Percentiles rank a stretch among this genome's conserved stretches.
These are phyloP conservation scores for Ceratina japonica DNA, from an alignment of 1,140 invertebrate species.

Conservation along the genomic window DNA sequence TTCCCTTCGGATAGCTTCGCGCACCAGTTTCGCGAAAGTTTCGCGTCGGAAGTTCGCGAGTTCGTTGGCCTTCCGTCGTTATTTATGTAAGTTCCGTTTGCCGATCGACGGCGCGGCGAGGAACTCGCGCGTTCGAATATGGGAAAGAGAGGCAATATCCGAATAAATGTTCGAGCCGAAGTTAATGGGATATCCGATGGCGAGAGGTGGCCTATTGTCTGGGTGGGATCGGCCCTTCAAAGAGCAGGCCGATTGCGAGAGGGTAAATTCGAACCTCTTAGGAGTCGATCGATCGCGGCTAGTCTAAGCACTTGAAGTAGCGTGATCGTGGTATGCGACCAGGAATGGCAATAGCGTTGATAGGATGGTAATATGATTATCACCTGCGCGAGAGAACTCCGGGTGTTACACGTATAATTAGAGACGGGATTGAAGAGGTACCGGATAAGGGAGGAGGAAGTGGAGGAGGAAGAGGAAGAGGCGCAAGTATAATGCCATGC, in stretches of 20 bases:
- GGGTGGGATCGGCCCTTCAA: conserved; percentile 10
- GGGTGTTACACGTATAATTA: conserved; percentile 73
- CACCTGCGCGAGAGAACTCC: conserved; percentile 69
- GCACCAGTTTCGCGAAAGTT: conserved; percentile 55
- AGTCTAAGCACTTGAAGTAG: conserved; percentile 72
- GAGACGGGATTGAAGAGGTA: conserved; percentile 69
- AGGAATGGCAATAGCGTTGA: conserved; percentile 75
- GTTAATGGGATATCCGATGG: conserved; percentile 32
- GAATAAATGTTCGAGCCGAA: neutral
- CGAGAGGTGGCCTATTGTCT: conserved; percentile 49
- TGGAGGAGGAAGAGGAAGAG: too few species aligned
- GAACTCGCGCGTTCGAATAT: neutral
- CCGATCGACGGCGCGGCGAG: neutral
- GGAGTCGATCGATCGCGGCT: conserved; percentile 61
- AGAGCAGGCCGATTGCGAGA: conserved; percentile 45
- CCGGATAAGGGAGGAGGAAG: conserved; percentile 41
- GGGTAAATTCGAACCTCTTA: conserved; percentile 61
- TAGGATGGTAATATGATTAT: conserved; percentile 76
- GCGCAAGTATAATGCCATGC: conserved; percentile 73
- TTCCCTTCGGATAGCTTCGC: conserved; percentile 46
- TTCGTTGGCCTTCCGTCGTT: conserved; percentile 41
- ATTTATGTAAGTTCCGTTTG: conserved; percentile 58
- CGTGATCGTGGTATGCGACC: conserved; percentile 64
- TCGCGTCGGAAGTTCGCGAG: conserved; percentile 19
- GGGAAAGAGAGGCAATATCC: neutral